Evolutionary conservation across 1,140 invertebrate species (phyloP), one percentile per base, ranked within the genome.

Genomic region (Drosophila willistoni): DNA sequence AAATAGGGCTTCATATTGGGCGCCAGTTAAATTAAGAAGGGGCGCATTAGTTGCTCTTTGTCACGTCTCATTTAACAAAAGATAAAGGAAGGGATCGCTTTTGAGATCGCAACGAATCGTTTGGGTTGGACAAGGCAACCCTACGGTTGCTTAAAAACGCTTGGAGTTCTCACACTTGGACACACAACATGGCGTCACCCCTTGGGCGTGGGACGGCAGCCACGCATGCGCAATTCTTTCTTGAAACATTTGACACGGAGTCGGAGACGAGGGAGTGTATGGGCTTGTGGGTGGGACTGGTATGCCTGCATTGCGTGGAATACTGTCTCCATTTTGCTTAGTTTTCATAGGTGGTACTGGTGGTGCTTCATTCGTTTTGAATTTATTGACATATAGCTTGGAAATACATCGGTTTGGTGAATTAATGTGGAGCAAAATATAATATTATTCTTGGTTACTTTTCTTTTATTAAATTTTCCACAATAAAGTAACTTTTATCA

Each of bases 21-120:
- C 83, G 84, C 83, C 83, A 89, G 68, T 70, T 63, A 17, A 66
- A 42, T 47, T 36, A 22, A 33, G 33, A 10, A 62, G 67, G 54
- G 42, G 54, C 79, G 79, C 64, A 77, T 78, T 72, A 68, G 76
- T 71, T 79, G 76, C 72, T 77, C 79, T 87, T 89, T 80, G 83
- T 89, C 80, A 87, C 83, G 83, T 77, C 80, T 89, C 83, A 87
- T 89, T 87, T 83, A 87, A 84, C 83, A 68, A 47, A 51, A 54
- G 41, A 68, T 22, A 59, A 34, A 47, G 2, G 34, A 59, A 68
- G 42, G 41, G 42, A 7, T 51, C 44, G 44, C 17, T 22, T 19
- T 19, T 17, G 19, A 51, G 44, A 51, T 51, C 44, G 44, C 14
- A 39, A 36, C 22, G 47, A 33, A 22, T 17, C 13, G 29, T 17